Percentiles rank a stretch among this genome's conserved stretches.
Conservation (phyloP, 2,113 vertebrate species). For the Aldabrachelys gigantea region DNA sequence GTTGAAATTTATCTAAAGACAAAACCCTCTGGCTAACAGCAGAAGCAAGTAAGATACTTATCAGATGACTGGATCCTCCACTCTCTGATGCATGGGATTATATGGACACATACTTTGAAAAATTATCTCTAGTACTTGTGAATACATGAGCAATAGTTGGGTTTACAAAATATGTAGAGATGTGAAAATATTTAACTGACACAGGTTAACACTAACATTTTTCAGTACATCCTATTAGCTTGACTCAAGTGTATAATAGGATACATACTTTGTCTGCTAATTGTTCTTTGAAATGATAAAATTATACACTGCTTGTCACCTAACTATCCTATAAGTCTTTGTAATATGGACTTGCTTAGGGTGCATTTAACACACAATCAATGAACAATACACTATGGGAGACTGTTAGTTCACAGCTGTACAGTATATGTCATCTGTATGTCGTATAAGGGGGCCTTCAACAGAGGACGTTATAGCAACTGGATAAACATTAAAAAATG, state of each 20-base stretch:
- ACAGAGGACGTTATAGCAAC: neutral
- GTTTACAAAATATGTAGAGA: neutral
- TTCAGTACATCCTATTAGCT: neutral
- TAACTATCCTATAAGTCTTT: neutral
- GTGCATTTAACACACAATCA: neutral
- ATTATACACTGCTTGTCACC: neutral
- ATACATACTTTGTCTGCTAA: neutral
- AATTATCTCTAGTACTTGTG: neutral
- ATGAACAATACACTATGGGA: neutral
- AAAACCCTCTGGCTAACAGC: slow-evolving; percentile 18
- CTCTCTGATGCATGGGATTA: neutral
- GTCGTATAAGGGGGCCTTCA: neutral
- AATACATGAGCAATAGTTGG: neutral
- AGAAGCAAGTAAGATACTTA: slow-evolving; percentile 12
- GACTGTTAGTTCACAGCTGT: neutral
- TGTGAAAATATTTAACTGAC: neutral
- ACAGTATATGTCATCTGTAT: neutral
- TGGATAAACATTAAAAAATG: neutral
- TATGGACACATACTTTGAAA: neutral
- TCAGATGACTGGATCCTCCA: neutral
- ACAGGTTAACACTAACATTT: neutral
- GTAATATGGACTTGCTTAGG: neutral
- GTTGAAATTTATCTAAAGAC: neutral
- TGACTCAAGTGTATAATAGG: neutral
- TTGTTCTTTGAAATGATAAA: neutral